Evolutionary conservation across 2,113 vertebrate species (phyloP), one percentile per base, ranked within the genome.

Genomic region (Serilophus lunatus): DNA sequence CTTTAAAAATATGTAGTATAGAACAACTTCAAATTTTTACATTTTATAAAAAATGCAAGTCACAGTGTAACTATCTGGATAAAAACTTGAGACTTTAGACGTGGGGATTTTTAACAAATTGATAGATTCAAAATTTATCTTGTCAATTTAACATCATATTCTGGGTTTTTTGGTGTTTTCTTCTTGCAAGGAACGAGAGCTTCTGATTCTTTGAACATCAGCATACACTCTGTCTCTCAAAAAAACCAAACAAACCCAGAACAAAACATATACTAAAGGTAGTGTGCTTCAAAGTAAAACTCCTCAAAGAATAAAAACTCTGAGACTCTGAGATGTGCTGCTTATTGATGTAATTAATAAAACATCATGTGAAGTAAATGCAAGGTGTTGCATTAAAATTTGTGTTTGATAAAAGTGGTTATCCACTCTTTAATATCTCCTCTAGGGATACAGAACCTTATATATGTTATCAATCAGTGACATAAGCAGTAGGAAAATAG

Each of bases 241-340:
- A 88, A 50, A 44, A 2, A 0, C 1, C 20, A 40, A 33, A 23
- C 10, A 20, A 26, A 7, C 5, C 13, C 13, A 33, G 9, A 22
- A 13, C 12, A 54, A 68, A 84, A 14, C 1, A 0, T 9, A 2
- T 56, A 18, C 42, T 17, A 40, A 57, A 57, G 24, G 9, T 19
- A 70, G 3, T 8, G 12, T 35, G 18, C 2, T 31, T 82, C 44
- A 77, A 54, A 72, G 40, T 29, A 50, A 88, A 82, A 76, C 35
- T 22, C n/a, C 20, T 49, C 25, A 19, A 77, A 64, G 12, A 24
- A 51, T 42, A 59, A 89, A 78, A 66, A 54, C 5, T 11, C 70
- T 84, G 35, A 66, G n/a, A n/a, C 12, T 57, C 20, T 57, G 20
- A 69, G 42, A 26, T 56, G 7, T 51, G 9, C 12, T 83, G 18